Percentiles rank a stretch among this genome's conserved stretches.
phyloP scores from a whole-genome alignment of 2,113 vertebrate species.

The Gallinago media region DNA sequence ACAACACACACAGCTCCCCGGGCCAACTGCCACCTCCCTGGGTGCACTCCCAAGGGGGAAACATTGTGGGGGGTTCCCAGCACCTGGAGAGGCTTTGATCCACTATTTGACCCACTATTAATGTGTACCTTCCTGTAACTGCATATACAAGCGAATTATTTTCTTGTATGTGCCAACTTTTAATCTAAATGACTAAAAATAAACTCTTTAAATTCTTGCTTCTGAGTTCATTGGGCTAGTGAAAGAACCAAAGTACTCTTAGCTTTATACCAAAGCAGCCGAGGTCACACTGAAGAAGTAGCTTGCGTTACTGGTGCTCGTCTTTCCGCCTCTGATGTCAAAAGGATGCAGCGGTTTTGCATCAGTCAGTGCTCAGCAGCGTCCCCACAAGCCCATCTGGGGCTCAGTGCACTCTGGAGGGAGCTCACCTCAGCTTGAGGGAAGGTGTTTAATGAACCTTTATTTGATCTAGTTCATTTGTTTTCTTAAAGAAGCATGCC shows the following conservation, averaged over 20 bases:
- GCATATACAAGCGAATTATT: not conserved
- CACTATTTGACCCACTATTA: not conserved
- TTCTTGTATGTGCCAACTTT: not conserved
- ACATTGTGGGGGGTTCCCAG: not conserved
- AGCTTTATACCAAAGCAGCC: not conserved
- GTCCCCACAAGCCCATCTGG: not conserved
- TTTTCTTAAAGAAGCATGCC: not conserved
- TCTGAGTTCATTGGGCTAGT: not conserved
- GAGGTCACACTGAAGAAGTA: not conserved
- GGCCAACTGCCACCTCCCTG: fast-evolving
- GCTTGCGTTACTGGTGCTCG: not conserved
- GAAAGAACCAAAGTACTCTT: not conserved
- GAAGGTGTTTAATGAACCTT: not conserved
- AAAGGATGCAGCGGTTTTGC: not conserved
- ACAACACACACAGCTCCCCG: not conserved
- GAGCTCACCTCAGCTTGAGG: not conserved
- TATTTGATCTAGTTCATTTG: not conserved
- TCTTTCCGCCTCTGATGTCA: not conserved
- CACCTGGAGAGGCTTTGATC: not conserved
- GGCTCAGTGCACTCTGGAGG: not conserved
- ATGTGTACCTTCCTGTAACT: not conserved
- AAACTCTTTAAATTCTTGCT: not conserved
- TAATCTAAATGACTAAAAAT: not conserved
- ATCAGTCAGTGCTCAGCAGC: not conserved
- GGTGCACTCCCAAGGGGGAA: not conserved